Conservation (phyloP, 2,113 vertebrate genomes). For the Heteronetta atricapilla region DNA sequence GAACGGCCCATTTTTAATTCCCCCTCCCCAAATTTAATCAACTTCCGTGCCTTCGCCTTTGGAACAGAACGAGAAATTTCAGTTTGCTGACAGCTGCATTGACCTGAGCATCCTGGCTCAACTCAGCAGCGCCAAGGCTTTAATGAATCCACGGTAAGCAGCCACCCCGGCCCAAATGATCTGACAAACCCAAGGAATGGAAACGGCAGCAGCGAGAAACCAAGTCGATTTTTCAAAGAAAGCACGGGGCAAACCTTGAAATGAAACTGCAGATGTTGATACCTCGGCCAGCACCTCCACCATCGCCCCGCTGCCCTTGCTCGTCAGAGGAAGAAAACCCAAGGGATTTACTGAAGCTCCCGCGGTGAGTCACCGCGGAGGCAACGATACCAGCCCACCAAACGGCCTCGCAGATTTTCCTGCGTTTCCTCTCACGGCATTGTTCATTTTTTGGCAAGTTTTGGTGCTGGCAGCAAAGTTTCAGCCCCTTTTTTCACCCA, state of each 20-base stretch:
- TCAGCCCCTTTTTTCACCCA: not conserved
- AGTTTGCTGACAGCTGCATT: slow-evolving; percentile 10
- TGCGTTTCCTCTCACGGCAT: not conserved
- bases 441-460: not conserved
- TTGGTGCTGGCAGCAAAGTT: not conserved
- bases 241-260: not conserved
- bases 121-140: not conserved
- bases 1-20: not conserved
- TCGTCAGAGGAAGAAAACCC: not conserved
- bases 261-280: rapidly evolving
- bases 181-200: not conserved
- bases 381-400: not conserved
- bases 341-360: not conserved
- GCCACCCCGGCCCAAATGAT: not conserved
- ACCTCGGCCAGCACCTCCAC: not conserved
- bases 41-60: not conserved
- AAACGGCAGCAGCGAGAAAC: not conserved
- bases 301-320: not conserved
- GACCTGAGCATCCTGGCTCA: slow-evolving; percentile 16
- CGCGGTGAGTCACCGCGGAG: not conserved
- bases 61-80: not conserved
- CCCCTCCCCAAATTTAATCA: not conserved
- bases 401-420: not conserved
- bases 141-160: not conserved
- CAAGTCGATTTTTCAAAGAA: not conserved